Base-by-base conservation (phyloP, 1,140 invertebrate genomes). In the Pantala flavescens region DNA sequence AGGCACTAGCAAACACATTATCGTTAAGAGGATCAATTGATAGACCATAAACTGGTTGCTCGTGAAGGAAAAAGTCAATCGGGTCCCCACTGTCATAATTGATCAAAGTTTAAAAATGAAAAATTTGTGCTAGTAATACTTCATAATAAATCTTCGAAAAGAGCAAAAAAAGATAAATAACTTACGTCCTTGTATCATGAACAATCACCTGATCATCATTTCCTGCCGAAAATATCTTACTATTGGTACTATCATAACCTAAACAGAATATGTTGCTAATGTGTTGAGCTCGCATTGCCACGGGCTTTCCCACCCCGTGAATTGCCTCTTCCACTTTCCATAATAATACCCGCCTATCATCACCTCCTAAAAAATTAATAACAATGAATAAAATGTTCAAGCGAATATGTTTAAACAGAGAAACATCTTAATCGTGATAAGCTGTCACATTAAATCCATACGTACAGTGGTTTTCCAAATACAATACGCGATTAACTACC, bases 221-320 rank as follows among this genome's bases (percentile, higher is more conserved):
- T 72, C 95, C 95, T 75, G 93, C 96, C 43, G 96, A 98, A 82
- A 94, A 95, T 78, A 97, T 88, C 81, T 90, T 91, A 24, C 87
- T 86, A 80, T 93, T 94, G 63, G 87, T 85, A 77, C 85, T 89
- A 78, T 95, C 92, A 79, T 96, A 94, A 28, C 90, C 92, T 12
- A 98, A 85, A 80, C 94, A 95, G 82, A 98, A 98, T 76, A 98
- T 96, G 82, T 98, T 98, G 79, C 94, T 96, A 75, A 88, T 87
- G 81, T 98, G 96, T 77, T 93, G 88, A 16, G 88, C 89, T 80
- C 90, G 88, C 93, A 97, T 95, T 0, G 84, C 81, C 24, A 77
- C 71, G 16, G 21, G 72, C 24, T 86, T 85, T 16, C 85, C 87
- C 63, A 84, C 80, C 73, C 85, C 86, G 74, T 90, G 83, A 71